Conservation (phyloP, 2,113 vertebrate species). For the Paedocypris sp. region DNA sequence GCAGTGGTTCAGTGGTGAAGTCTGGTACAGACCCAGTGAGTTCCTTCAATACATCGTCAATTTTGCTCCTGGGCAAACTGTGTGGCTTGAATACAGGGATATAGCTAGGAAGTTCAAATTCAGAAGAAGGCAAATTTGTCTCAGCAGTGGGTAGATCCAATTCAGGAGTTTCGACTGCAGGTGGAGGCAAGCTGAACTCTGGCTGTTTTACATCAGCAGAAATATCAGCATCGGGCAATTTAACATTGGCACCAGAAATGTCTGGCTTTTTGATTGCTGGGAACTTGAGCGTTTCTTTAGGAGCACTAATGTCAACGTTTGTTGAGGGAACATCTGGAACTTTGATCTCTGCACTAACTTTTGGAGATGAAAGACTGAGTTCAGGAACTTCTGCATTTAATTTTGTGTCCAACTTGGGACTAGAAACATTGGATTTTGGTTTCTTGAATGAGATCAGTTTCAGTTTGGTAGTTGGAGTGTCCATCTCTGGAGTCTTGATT, state of each 20-base stretch:
- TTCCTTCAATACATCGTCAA: conserved; percentile 12
- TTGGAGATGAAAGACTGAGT: conserved; percentile 40
- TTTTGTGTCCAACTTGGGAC: conserved; percentile 39
- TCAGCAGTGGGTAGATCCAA: conserved; percentile 33
- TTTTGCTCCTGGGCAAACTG: conserved; percentile 35
- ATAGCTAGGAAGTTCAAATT: conserved; percentile 7
- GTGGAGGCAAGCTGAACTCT: conserved; percentile 42
- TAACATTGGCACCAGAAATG: conserved; percentile 19
- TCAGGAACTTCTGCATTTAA: conserved; percentile 38
- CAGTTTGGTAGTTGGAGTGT: conserved; percentile 40
- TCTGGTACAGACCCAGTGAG: background rate
- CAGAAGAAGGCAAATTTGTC: too few relatives aligned
- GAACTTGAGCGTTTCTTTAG: conserved; percentile 38
- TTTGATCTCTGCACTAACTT: conserved; percentile 35
- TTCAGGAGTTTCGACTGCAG: conserved; percentile 32
- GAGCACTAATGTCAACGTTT: conserved; percentile 33
- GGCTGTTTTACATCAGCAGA: conserved; percentile 23
- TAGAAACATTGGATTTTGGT: conserved; percentile 28
- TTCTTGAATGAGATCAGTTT: conserved; percentile 49
- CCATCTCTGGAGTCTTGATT: conserved; percentile 34
- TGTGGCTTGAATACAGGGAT: conserved; percentile 55
- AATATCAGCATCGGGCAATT: conserved; percentile 24
- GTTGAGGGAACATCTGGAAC: conserved; percentile 36
- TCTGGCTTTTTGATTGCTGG: conserved; percentile 32
- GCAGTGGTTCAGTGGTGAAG: background rate